These are phyloP conservation scores for Amblyraja radiata DNA, from an alignment of 2,797 vertebrate species.

Conservation along the genomic window DNA sequence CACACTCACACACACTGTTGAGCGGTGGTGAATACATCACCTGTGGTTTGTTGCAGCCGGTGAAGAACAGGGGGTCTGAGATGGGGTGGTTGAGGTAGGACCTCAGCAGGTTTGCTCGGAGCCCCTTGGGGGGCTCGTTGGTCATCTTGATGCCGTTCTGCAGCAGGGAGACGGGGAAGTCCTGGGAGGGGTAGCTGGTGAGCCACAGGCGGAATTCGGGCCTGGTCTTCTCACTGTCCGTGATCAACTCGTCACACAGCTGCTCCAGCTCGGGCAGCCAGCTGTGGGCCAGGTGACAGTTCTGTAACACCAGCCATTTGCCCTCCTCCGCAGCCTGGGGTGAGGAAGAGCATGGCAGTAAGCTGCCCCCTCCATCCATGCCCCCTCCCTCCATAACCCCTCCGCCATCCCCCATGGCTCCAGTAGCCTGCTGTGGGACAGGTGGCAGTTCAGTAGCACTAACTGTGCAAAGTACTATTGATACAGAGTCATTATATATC, in stretches of 20 bases:
- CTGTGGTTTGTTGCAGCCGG: slow-evolving; percentile 48
- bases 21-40: slow-evolving; percentile 24
- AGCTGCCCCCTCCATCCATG: too few relatives aligned
- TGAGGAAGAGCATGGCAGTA: too few relatives aligned
- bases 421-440: too few relatives aligned
- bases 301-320: slow-evolving; percentile 46
- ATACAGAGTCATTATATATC: too few relatives aligned
- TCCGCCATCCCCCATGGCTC: too few relatives aligned
- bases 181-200: slow-evolving; percentile 50
- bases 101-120: slow-evolving; percentile 42
- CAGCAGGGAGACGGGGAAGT: slow-evolving; percentile 43
- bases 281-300: slow-evolving; percentile 44
- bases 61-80: slow-evolving; percentile 48
- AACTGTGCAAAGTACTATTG: too few relatives aligned
- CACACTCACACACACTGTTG: too few relatives aligned
- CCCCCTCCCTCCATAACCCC: too few relatives aligned
- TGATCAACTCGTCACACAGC: slow-evolving; percentile 50
- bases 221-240: slow-evolving; percentile 48
- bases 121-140: slow-evolving; percentile 43
- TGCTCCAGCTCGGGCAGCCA: slow-evolving; percentile 44
- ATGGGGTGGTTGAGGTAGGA: slow-evolving; percentile 44
- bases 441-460: too few relatives aligned
- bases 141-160: slow-evolving; percentile 47
- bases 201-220: slow-evolving; percentile 46
- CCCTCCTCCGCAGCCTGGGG: slow-evolving; percentile 43